phyloP scores from a whole-genome alignment of 1,140 invertebrate species.

The Dreissena polymorpha region DNA sequence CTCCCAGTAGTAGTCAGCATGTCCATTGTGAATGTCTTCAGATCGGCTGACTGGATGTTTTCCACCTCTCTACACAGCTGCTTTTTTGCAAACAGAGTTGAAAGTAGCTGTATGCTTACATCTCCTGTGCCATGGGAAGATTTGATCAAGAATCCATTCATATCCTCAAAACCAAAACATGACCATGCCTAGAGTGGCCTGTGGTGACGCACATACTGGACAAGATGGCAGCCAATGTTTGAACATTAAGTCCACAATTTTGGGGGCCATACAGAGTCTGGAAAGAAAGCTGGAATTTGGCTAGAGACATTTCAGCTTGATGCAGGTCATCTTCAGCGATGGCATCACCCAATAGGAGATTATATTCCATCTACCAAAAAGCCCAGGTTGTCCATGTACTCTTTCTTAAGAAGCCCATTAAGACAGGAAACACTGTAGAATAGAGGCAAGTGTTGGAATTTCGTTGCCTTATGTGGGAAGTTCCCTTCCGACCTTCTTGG shows the following conservation, averaged over 20 bases:
- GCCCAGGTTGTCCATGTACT: too few species aligned
- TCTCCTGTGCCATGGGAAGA: too few species aligned
- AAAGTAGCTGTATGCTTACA: too few species aligned
- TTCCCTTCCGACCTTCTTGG: constrained; percentile 3
- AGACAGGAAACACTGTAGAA: constrained; percentile 45
- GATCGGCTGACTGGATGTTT: neutral
- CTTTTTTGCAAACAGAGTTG: too few species aligned
- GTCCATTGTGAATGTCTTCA: neutral
- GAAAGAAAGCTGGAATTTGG: neutral
- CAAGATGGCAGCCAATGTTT: neutral
- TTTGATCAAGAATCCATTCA: neutral
- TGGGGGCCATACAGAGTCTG: neutral
- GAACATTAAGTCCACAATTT: neutral
- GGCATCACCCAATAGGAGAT: neutral
- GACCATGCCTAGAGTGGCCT: constrained; percentile 18
- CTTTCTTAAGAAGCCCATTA: constrained; percentile 12
- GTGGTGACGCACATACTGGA: neutral
- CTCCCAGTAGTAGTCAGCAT: neutral
- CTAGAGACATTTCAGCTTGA: neutral
- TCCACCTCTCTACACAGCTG: too few species aligned
- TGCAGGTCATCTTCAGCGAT: neutral
- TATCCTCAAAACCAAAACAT: constrained; percentile 31
- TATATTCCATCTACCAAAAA: constrained; percentile 29
- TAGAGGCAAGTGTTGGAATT: constrained; percentile 36
- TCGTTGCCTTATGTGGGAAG: constrained; percentile 49